These are phyloP conservation scores for Murina feae DNA, from an alignment of 2,113 vertebrate genomes.

Conservation along the genomic window DNA sequence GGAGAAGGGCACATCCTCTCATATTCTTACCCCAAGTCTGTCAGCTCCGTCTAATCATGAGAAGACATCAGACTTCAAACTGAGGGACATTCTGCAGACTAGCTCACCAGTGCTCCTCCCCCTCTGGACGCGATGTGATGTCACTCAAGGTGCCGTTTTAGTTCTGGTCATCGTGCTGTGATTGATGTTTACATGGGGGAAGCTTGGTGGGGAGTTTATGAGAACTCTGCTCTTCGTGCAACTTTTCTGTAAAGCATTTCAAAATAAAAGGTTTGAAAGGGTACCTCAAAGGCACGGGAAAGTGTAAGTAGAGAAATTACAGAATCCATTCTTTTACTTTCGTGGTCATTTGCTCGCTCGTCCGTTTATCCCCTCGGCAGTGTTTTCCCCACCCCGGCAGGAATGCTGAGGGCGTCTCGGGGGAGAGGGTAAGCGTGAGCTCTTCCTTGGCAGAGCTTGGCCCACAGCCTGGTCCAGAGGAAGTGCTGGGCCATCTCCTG, in stretches of 20 bases:
- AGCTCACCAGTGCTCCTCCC: neutral
- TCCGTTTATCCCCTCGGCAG: neutral
- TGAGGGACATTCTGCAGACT: neutral
- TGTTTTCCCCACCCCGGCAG: neutral
- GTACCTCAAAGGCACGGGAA: neutral
- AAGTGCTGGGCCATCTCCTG: no score
- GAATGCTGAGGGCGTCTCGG: neutral
- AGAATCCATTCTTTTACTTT: neutral
- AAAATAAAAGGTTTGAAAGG: neutral
- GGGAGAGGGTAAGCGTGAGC: rapidly evolving
- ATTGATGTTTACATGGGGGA: neutral
- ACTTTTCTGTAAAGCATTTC: neutral
- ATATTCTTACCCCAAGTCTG: neutral
- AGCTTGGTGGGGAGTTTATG: neutral
- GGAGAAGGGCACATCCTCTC: neutral
- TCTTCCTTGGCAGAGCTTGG: neutral
- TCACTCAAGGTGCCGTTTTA: neutral
- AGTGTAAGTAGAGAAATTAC: neutral
- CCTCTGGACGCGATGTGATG: neutral
- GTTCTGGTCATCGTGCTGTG: neutral
- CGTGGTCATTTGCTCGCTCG: neutral
- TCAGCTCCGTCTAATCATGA: neutral
- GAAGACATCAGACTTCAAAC: neutral
- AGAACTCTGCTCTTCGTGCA: neutral
- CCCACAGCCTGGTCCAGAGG: neutral